Evolutionary conservation across 2,797 vertebrate genomes (phyloP).

Genomic region (Gallinago nigripennis): DNA sequence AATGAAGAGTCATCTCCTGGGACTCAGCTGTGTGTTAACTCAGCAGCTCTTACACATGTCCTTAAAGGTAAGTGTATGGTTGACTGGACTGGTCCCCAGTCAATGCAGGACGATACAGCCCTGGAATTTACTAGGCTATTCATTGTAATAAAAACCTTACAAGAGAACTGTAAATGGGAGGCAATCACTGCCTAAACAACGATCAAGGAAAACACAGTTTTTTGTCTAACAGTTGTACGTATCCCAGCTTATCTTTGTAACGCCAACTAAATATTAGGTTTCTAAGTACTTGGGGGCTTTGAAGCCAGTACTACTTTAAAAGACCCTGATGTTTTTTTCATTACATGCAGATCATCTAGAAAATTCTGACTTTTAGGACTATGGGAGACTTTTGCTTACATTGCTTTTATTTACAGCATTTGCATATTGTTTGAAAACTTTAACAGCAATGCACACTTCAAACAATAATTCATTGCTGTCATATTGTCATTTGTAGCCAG

Average conservation of each 20-base stretch:
- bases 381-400: background rate
- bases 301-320: background rate
- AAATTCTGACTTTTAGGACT: background rate
- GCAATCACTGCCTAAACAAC: background rate
- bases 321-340: background rate
- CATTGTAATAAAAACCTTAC: background rate
- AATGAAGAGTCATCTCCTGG: background rate
- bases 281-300: background rate
- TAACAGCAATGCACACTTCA: background rate
- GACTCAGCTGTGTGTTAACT: background rate
- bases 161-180: background rate
- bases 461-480: background rate
- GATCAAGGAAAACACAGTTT: background rate
- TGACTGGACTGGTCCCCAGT: background rate
- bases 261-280: background rate
- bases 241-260: background rate
- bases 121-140: background rate
- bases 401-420: background rate
- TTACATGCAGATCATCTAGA: background rate
- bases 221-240: background rate
- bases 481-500: background rate
- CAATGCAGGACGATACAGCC: background rate
- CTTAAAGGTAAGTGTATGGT: background rate
- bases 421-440: background rate
- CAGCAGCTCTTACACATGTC: background rate